Evolutionary conservation across 2,888 invertebrate genomes (phyloP).

Genomic region (Agrochola lota): DNA sequence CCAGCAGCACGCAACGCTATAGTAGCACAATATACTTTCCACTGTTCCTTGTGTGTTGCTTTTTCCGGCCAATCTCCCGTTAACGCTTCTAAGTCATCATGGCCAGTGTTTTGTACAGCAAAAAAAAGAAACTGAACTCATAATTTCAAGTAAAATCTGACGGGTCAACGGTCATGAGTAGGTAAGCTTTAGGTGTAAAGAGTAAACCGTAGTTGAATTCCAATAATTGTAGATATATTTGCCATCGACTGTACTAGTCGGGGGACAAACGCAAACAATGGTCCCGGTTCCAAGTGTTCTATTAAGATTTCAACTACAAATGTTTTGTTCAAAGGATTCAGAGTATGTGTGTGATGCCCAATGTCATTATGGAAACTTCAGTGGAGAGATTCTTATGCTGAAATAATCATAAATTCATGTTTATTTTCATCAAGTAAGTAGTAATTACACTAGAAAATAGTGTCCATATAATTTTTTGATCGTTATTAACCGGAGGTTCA

Average conservation of each 20-base stretch:
- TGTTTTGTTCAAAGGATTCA: slow-evolving; percentile 31
- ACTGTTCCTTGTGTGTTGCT: background rate
- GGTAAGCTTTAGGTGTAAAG: background rate
- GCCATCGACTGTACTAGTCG: slow-evolving; percentile 21
- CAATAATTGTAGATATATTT: background rate
- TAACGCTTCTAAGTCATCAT: background rate
- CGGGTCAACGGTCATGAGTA: background rate
- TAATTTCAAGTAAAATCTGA: background rate
- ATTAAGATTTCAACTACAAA: slow-evolving; percentile 54
- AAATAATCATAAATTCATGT: background rate
- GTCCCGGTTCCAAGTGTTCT: slow-evolving; percentile 33
- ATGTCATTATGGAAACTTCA: slow-evolving; percentile 17
- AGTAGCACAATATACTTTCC: background rate
- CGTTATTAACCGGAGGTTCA: background rate
- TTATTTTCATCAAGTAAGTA: background rate
- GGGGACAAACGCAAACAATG: slow-evolving; percentile 34
- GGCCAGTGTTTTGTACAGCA: background rate
- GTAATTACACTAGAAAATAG: background rate
- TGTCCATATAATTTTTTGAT: background rate
- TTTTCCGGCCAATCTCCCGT: background rate
- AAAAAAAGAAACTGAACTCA: background rate
- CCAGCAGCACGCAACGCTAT: too few relatives aligned
- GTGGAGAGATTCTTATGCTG: background rate
- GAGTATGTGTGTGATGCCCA: background rate
- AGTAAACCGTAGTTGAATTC: background rate